phyloP scores from a whole-genome alignment of 2,113 vertebrate species.

The Pelvicachromis taeniatus region DNA sequence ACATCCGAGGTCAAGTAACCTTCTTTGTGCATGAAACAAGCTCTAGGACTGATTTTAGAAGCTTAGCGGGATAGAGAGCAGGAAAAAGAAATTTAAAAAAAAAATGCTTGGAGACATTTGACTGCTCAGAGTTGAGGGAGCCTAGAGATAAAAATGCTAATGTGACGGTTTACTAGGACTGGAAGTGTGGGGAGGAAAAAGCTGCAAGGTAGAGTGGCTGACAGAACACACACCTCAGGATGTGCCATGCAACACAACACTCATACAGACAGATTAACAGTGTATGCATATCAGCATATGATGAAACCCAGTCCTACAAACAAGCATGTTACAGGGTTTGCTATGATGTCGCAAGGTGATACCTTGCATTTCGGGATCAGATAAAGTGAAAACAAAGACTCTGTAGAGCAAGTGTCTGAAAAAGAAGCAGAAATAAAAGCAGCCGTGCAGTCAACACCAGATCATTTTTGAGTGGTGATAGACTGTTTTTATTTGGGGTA shows the following conservation, averaged over 20 bases:
- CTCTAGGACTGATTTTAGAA: constrained; percentile 50
- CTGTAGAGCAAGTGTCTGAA: background rate
- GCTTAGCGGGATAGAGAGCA: background rate
- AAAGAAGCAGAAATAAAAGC: background rate
- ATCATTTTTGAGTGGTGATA: background rate
- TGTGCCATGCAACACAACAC: constrained; percentile 4
- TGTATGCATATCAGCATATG: constrained; percentile 26
- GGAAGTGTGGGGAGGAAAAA: background rate
- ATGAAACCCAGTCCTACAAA: constrained; percentile 26
- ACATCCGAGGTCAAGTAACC: constrained; percentile 57
- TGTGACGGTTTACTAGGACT: constrained; percentile 41
- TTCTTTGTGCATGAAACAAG: constrained; percentile 63
- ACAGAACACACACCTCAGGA: constrained; percentile 79
- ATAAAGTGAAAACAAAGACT: constrained; percentile 11
- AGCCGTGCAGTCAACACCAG: background rate
- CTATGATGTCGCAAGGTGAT: constrained; percentile 2
- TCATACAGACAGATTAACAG: background rate
- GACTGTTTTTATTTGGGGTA: background rate
- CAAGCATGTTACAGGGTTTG: background rate
- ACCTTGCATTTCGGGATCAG: constrained; percentile 21
- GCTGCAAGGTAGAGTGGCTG: constrained; percentile 63
- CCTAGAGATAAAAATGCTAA: constrained; percentile 72
- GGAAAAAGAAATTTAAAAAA: background rate
- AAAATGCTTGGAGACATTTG: constrained; percentile 54
- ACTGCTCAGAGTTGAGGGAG: constrained; percentile 78